Conservation (phyloP, 1,140 invertebrate genomes). For the Brachionus plicatilis region DNA sequence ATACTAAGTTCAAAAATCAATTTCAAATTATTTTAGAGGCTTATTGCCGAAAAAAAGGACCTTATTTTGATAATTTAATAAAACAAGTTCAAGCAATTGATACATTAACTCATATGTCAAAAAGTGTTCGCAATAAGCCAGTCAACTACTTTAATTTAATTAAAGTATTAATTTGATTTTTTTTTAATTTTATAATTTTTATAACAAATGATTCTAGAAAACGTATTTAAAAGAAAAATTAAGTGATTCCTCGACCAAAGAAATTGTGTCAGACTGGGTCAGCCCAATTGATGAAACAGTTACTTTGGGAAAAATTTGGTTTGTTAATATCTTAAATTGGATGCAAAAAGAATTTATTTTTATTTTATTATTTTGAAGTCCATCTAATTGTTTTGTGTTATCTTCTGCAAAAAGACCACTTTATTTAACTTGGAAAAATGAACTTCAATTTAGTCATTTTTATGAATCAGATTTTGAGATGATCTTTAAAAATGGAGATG, state of each 20-base stretch:
- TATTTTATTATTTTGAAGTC: background rate
- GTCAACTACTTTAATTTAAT: background rate
- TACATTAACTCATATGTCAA: slow-evolving; percentile 69
- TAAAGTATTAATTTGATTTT: background rate
- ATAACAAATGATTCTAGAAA: background rate
- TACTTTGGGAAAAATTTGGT: background rate
- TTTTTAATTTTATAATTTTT: background rate
- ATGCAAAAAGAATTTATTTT: background rate
- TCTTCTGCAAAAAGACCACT: slow-evolving; percentile 93
- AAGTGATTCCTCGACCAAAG: slow-evolving; percentile 59
- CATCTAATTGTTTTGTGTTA: slow-evolving; percentile 76
- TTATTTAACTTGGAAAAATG: slow-evolving; percentile 86
- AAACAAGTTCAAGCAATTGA: slow-evolving; percentile 82
- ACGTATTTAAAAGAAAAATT: slow-evolving; percentile 53
- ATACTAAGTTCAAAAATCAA: slow-evolving; percentile 60
- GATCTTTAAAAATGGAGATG: slow-evolving; percentile 97
- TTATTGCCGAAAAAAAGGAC: slow-evolving; percentile 80
- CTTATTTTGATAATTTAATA: slow-evolving; percentile 72
- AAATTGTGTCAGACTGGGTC: slow-evolving; percentile 55
- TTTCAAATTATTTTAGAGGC: slow-evolving; percentile 90
- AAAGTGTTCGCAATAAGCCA: background rate
- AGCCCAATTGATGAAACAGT: slow-evolving; percentile 53
- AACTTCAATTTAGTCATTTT: slow-evolving; percentile 66
- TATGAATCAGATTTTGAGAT: slow-evolving; percentile 56
- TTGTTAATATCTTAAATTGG: background rate